These are phyloP conservation scores for Drymonia ruficornis DNA, from an alignment of 2,888 invertebrate genomes.

Conservation along the genomic window DNA sequence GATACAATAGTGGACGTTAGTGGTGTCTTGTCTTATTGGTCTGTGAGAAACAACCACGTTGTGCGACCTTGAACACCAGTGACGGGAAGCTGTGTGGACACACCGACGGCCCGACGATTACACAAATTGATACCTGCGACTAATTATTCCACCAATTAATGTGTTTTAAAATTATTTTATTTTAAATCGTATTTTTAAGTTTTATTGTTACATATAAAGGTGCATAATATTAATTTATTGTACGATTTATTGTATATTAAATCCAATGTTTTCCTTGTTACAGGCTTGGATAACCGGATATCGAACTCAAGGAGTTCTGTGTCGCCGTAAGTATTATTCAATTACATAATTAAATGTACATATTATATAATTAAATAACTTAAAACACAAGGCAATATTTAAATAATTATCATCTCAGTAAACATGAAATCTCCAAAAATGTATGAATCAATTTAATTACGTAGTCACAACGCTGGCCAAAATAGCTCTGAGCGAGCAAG, in stretches of 20 bases:
- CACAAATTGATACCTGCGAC: constrained; percentile 12
- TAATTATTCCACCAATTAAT: constrained; percentile 22
- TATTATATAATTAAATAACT: neutral
- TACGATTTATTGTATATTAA: constrained; percentile 18
- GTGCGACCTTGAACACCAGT: constrained; percentile 9
- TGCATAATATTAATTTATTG: no score
- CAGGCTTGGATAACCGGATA: constrained; percentile 81
- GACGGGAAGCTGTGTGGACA: neutral
- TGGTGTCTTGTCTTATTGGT: no score
- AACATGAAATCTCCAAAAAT: no score
- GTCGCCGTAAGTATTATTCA: constrained; percentile 70
- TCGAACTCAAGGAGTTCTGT: constrained; percentile 75
- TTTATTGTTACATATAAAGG: no score
- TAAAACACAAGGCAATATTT: no score
- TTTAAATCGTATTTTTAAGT: neutral
- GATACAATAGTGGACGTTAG: no score
- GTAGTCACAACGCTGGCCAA: no score
- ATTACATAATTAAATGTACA: neutral
- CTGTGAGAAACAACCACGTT: neutral
- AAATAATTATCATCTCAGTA: no score
- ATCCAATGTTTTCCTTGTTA: constrained; percentile 45
- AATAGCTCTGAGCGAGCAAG: no score
- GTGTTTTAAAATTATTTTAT: constrained; percentile 8
- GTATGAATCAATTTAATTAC: no score
- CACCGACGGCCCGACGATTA: constrained; percentile 3